Base-by-base conservation (phyloP, 2,888 invertebrate genomes). In the Ernsta delagoae region DNA sequence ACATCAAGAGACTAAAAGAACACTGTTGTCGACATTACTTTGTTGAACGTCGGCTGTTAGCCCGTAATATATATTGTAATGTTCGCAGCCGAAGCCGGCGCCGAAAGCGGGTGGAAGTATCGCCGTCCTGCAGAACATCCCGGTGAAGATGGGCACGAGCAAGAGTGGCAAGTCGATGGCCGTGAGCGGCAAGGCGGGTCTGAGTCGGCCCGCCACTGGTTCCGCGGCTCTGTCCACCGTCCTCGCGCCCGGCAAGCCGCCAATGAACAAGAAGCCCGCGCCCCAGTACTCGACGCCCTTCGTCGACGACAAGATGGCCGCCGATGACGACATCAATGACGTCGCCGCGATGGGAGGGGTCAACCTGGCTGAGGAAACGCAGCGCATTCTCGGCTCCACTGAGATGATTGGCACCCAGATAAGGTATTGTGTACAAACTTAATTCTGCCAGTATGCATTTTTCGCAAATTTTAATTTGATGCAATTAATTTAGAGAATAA, bases 291-390 rank as follows among this genome's bases (percentile, higher is more conserved):
- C 76, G 76, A 86, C 36, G 36, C 36, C 36, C 4, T 36, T 5
- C 5, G 36, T 83, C 72, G 90, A 94, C 83, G 94, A 93, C 85
- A 94, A 92, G 84, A 94, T 91, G 91, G 95, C 95, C 72, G 98
- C 36, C 36, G 36, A 97, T 56, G 99, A 99, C 85, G 99, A 99
- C 86, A 98, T 99, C 81, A 99, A 99, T 83, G 99, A 99, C 92
- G 99, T 99, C 11, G 99, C 99, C 41, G 98, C 99, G 8, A 99
- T 99, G 99, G 99, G 99, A 73, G 99, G 99, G 63, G 99, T 99
- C 66, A 99, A 99, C 92, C 94, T 99, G 79, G 97, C 97, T 0
- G 99, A 99, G 90, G 99, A 99, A 89, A 97, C 97, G 48, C 98
- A 98, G 87, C 96, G 98, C 87, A 99, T 99, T 81, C 94, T 99